Evolutionary conservation across 2,888 invertebrate genomes (phyloP), one percentile per base, ranked within the genome.

Genomic region (Ormyrus thymus): DNA sequence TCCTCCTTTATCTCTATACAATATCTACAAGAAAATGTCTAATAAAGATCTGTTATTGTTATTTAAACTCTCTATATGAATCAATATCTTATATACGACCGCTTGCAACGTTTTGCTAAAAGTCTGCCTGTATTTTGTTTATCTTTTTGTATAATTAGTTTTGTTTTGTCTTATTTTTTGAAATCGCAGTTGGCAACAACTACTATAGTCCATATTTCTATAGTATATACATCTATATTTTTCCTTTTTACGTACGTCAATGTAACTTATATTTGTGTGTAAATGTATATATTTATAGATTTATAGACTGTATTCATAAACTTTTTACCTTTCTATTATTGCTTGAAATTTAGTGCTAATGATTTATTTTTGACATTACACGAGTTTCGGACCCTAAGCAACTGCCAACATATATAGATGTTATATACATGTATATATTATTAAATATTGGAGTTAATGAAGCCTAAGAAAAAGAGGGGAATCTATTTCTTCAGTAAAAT

Each of bases 1-100:
- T 85, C 86, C 85, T 85, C 88, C 86, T 88, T 88, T 89, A 89
- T 87, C 87, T 89, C 88, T 89, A 88, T 89, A 89, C 88, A 89
- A 78, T 81, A 81, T 81, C 81, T 81, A 81, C 81, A 81, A 76
- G 86, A 87, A 86, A 85, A 85, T 87, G 86, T 86, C 86, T 87
- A 88, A 88, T 86, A 88, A 87, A 89, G 87, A 88, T 88, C 86
- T 88, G 87, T 89, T 86, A 87, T 87, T 83, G 84, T 87, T 89
- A 87, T 85, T 89, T 89, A 88, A 89, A 89, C 87, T 89, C 86
- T 89, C 87, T 88, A 80, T 74, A 76, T 55, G 68, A 69, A 80
- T 80, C 53, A 76, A 73, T 75, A 75, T 77, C 58, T 71, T 77
- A 71, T 64, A 74, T 69, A 73, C 51, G 48, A 82, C 82, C 79